These are phyloP conservation scores for Acanthurus tractus DNA, from an alignment of 2,797 vertebrate species.

Conservation along the genomic window DNA sequence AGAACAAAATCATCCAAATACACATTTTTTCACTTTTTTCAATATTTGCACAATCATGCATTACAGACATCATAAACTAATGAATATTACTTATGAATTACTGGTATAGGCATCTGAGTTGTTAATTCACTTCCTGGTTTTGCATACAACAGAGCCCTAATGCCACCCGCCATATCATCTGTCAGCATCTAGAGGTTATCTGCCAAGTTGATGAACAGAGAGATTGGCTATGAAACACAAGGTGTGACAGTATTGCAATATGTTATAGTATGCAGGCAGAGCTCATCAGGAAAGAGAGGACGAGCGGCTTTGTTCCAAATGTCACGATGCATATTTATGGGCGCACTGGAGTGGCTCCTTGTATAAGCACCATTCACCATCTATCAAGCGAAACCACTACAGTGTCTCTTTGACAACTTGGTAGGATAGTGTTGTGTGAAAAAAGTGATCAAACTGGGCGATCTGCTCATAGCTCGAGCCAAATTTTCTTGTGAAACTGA, in stretches of 20 bases:
- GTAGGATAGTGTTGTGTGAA: conserved; percentile 69
- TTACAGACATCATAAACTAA: conserved; percentile 49
- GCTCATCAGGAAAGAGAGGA: conserved; percentile 88
- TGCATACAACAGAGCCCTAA: conserved; percentile 73
- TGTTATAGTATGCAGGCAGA: conserved; percentile 85
- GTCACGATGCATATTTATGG: conserved; percentile 92
- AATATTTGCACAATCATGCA: conserved; percentile 45
- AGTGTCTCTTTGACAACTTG: conserved; percentile 81
- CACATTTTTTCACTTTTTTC: conserved; percentile 4
- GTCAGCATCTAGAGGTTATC: conserved; percentile 85
- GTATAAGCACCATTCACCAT: conserved; percentile 87
- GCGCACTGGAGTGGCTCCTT: conserved; percentile 83
- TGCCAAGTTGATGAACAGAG: conserved; percentile 86
- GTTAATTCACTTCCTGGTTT: conserved; percentile 64
- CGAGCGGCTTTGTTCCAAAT: conserved; percentile 90
- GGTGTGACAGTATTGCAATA: conserved; percentile 87
- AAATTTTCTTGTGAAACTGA: conserved; percentile 64
- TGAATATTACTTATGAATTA: conserved; percentile 71
- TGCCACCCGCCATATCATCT: conserved; percentile 78
- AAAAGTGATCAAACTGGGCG: conserved; percentile 73
- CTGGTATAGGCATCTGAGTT: conserved; percentile 51
- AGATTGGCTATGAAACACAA: conserved; percentile 87
- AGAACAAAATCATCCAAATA: conserved; percentile 25
- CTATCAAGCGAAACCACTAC: conserved; percentile 84
- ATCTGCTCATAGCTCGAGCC: conserved; percentile 61